phyloP scores from a whole-genome alignment of 2,797 vertebrate species.

The Thripadectes ignobilis region DNA sequence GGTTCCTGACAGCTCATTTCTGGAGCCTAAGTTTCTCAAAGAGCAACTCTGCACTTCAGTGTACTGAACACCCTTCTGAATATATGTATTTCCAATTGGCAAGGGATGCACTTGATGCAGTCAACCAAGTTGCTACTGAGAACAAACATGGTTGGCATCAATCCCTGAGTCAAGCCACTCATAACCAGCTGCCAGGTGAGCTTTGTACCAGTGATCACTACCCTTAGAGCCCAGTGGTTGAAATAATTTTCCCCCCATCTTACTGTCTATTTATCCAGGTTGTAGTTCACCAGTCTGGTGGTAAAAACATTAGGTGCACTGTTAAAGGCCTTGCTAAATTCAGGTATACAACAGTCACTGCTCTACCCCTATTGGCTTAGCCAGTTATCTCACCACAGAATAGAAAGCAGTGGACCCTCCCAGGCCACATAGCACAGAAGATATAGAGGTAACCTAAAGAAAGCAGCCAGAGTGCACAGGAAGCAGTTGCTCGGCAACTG shows the following conservation, averaged over 20 bases:
- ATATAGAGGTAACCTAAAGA: not conserved
- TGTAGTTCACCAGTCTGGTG: not conserved
- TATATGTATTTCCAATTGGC: not conserved
- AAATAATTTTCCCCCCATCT: not conserved
- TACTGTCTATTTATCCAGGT: not conserved
- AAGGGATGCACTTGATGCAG: not conserved
- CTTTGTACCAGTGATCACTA: not conserved
- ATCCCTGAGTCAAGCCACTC: not conserved
- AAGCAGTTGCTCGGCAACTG: not conserved
- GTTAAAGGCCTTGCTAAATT: not conserved
- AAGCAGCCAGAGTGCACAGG: not conserved
- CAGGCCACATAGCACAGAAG: not conserved
- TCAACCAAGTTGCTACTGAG: not conserved
- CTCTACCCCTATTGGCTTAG: not conserved
- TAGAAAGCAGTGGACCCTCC: not conserved
- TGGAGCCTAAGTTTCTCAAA: not conserved
- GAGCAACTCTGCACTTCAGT: not conserved
- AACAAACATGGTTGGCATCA: not conserved
- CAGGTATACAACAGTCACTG: not conserved
- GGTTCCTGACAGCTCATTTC: not conserved
- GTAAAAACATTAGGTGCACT: not conserved
- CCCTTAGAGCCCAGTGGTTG: not conserved
- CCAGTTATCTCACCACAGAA: not conserved
- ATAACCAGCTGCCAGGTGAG: not conserved
- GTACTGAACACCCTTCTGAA: not conserved